Conservation (phyloP, 2,797 vertebrate genomes). For the Diplodus sargus region DNA sequence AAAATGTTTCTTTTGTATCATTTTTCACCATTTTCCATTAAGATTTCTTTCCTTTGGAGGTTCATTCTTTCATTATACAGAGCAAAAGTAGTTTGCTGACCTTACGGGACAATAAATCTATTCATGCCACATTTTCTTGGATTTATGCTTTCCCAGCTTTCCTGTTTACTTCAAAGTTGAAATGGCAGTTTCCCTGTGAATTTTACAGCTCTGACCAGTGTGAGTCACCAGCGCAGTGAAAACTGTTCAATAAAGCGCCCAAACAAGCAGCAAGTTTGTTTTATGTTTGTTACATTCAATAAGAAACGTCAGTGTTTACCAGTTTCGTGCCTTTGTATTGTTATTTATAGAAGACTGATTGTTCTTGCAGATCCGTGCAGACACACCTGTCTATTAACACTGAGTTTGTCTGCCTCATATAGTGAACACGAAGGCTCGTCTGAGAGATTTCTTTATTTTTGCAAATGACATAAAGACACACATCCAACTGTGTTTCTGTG, state of each 20-base stretch:
- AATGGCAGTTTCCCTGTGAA: constrained; percentile 28
- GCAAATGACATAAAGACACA: constrained; percentile 2
- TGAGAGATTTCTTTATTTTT: constrained; percentile 8
- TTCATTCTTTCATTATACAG: constrained; percentile 3
- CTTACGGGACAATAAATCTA: constrained; percentile 20
- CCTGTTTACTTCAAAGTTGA: constrained; percentile 11
- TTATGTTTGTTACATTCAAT: not conserved
- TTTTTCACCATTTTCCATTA: not conserved
- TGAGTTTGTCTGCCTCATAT: not conserved
- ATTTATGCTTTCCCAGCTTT: constrained; percentile 11
- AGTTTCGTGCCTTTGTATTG: not conserved
- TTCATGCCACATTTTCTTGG: constrained; percentile 4
- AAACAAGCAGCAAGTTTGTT: not conserved
- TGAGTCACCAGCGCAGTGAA: constrained; percentile 33
- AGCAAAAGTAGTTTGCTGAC: constrained; percentile 17
- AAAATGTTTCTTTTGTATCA: constrained; percentile 4
- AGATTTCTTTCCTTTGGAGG: constrained; percentile 9
- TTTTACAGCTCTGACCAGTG: constrained; percentile 37
- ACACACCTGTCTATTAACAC: not conserved
- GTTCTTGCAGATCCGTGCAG: not conserved
- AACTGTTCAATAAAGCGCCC: not conserved
- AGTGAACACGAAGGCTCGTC: constrained; percentile 12
- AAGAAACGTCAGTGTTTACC: not conserved
- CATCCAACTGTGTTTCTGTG: not conserved
- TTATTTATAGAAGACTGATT: not conserved